Percentiles rank a stretch among this genome's conserved stretches.
Conservation (phyloP, 2,113 vertebrate species). For the Cheirogaleus medius region DNA sequence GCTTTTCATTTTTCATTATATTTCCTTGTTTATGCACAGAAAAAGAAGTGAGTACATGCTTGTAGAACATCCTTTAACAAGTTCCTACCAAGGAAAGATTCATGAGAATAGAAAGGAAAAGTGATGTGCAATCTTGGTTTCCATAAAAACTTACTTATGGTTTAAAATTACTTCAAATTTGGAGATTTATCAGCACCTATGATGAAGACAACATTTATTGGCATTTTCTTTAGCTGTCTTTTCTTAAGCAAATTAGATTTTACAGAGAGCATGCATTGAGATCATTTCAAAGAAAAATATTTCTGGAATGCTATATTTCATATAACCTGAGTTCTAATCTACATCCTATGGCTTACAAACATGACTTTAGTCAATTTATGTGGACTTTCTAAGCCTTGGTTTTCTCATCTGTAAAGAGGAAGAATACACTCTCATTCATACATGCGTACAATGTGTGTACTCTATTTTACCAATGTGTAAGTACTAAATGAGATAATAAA, state of each 20-base stretch:
- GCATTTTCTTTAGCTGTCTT: neutral
- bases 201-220: neutral
- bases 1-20: neutral
- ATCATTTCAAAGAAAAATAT: neutral
- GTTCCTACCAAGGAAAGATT: neutral
- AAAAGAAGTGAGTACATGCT: neutral
- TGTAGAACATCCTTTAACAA: neutral
- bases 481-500: neutral
- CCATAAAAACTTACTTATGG: neutral
- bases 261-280: neutral
- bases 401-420: neutral
- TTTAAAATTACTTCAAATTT: neutral
- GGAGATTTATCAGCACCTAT: neutral
- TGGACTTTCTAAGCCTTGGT: neutral
- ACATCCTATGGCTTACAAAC: neutral
- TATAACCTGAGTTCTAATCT: neutral
- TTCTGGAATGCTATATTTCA: neutral
- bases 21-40: neutral
- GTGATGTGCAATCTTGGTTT: neutral
- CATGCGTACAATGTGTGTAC: neutral
- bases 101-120: too few species aligned
- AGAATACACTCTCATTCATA: neutral
- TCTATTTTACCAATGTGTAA: neutral
- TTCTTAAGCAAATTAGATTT: neutral
- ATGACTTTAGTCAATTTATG: neutral